Conservation (phyloP, 1,140 invertebrate genomes). For the Lerema accius region DNA sequence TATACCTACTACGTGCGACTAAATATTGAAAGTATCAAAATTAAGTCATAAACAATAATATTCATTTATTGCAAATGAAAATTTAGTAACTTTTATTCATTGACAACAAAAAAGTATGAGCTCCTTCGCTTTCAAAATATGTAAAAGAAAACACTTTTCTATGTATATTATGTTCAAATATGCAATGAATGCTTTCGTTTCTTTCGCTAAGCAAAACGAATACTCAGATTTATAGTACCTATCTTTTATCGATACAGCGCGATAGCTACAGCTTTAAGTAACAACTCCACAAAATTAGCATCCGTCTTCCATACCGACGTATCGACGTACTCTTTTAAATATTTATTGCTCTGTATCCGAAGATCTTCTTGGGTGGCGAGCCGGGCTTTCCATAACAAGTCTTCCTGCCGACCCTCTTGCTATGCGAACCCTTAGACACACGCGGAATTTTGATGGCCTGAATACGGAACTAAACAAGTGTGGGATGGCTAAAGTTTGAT, state of each 20-base stretch:
- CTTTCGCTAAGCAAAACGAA: too few species aligned
- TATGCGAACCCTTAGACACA: constrained; percentile 42
- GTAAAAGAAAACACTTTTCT: too few species aligned
- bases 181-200: too few species aligned
- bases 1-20: neutral
- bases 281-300: neutral
- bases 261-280: too few species aligned
- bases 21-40: neutral
- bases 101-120: too few species aligned
- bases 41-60: too few species aligned
- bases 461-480: constrained; percentile 21
- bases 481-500: neutral
- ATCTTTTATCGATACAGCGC: neutral
- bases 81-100: too few species aligned
- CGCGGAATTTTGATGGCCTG: constrained; percentile 54
- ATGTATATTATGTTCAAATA: too few species aligned
- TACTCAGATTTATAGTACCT: too few species aligned
- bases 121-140: too few species aligned
- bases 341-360: constrained; percentile 30
- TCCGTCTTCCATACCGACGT: neutral
- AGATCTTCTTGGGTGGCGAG: constrained; percentile 48
- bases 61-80: too few species aligned
- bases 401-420: constrained; percentile 46
- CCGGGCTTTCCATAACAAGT: constrained; percentile 52
- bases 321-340: constrained; percentile 27